phyloP scores from a whole-genome alignment of 2,888 invertebrate genomes.

The Schrankia costaestrigalis region DNA sequence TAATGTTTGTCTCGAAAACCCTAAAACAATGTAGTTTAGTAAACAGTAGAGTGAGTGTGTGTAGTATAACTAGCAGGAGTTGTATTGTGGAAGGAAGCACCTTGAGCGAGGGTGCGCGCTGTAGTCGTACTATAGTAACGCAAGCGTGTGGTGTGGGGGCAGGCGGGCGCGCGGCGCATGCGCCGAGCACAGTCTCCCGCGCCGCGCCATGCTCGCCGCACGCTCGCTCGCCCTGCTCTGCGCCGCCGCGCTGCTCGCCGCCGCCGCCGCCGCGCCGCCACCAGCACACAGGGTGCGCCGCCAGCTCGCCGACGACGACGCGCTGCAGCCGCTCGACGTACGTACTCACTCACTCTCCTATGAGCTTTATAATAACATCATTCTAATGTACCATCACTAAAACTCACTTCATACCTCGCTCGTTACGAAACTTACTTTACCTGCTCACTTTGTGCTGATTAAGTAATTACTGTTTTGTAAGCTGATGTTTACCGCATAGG shows the following conservation, averaged over 20 bases:
- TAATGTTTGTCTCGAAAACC: too few species aligned
- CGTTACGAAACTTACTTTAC: too few species aligned
- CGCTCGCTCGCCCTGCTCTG: constrained; percentile 41
- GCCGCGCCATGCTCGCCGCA: constrained; percentile 45
- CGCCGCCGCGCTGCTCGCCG: constrained; percentile 35
- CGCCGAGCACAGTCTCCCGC: constrained; percentile 33
- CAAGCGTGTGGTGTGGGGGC: constrained; percentile 5
- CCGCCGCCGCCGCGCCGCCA: constrained; percentile 33
- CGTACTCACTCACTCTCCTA: neutral
- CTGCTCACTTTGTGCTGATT: neutral
- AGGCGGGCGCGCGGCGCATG: constrained; percentile 12
- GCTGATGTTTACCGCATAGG: neutral
- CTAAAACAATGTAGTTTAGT: too few species aligned
- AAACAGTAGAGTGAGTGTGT: too few species aligned
- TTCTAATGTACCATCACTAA: too few species aligned
- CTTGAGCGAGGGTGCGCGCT: neutral
- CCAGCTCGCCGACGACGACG: constrained; percentile 64
- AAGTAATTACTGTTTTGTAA: constrained; percentile 4
- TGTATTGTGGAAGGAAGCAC: too few species aligned
- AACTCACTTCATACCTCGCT: neutral
- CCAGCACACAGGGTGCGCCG: constrained; percentile 44
- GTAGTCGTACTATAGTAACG: too few species aligned
- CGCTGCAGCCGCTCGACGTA: constrained; percentile 70
- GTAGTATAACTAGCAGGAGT: too few species aligned
- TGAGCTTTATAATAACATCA: too few species aligned